A percentile compares a stretch with the other conserved stretches of the same genome.
Conservation (phyloP, 2,888 invertebrate species). For the Glyphotaelius pellucidus region DNA sequence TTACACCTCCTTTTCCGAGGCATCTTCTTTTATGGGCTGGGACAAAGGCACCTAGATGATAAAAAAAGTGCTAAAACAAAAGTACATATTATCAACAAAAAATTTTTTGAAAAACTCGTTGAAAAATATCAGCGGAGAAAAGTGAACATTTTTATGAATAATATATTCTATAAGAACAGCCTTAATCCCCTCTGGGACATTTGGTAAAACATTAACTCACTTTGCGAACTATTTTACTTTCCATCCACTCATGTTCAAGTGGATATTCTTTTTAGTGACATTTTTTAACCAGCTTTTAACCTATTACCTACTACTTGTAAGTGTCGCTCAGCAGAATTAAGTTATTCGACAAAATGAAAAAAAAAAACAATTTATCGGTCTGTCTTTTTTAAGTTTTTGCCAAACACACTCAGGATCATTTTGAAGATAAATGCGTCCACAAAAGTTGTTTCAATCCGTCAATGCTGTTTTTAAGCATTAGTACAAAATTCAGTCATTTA, state of each 20-base stretch:
- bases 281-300: not conserved
- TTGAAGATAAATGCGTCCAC: not conserved
- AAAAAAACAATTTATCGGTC: not conserved
- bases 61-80: constrained; percentile 43
- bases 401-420: not conserved
- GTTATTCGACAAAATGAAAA: not conserved
- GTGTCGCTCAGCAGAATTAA: not conserved
- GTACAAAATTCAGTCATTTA: too few relatives aligned
- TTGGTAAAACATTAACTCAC: constrained; percentile 44
- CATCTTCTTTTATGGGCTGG: constrained; percentile 28
- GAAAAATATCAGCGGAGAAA: constrained; percentile 32
- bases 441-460: not conserved
- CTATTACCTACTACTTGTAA: not conserved
- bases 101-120: constrained; percentile 26
- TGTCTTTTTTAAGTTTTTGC: not conserved
- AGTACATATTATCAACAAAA: constrained; percentile 1
- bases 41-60: constrained; percentile 42
- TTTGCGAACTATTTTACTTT: constrained; percentile 31
- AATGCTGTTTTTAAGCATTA: too few relatives aligned
- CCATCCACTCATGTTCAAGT: not conserved
- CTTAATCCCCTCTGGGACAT: constrained; percentile 36
- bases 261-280: not conserved
- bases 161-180: constrained; percentile 32
- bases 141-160: constrained; percentile 35
- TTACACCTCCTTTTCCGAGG: constrained; percentile 7